Percentiles rank a stretch among this genome's conserved stretches.
phyloP scores from a whole-genome alignment of 2,888 invertebrate species.

The Andrena trimmerana region DNA sequence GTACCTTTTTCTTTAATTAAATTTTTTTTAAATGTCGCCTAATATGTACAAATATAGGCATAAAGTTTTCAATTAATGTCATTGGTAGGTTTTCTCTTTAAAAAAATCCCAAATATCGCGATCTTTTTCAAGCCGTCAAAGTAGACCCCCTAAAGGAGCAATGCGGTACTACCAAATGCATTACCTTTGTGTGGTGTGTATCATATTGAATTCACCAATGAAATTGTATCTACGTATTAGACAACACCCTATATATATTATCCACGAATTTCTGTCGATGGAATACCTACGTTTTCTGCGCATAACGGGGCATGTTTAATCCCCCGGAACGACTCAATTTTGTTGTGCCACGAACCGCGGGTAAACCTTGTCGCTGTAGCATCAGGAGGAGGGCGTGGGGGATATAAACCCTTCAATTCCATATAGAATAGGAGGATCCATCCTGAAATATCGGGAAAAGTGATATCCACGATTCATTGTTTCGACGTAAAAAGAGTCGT shows the following conservation, averaged over 20 bases:
- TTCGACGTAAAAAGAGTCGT: conserved; percentile 65
- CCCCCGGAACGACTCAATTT: conserved; percentile 79
- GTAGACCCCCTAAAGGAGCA: no score
- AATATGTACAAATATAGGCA: no score
- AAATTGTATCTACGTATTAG: neutral
- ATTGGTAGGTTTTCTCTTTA: no score
- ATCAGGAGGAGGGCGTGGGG: conserved; percentile 43
- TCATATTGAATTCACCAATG: neutral
- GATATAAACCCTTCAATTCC: conserved; percentile 70
- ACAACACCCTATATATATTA: neutral
- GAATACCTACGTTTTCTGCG: conserved; percentile 52
- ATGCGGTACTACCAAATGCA: no score
- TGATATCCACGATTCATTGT: conserved; percentile 69
- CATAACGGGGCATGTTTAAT: conserved; percentile 73
- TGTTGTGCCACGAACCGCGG: conserved; percentile 77
- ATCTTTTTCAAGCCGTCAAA: no score
- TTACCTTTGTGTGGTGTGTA: neutral
- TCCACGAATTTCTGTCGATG: conserved; percentile 46
- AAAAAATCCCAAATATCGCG: no score
- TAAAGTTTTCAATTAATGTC: no score
- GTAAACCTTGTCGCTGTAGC: conserved; percentile 74
- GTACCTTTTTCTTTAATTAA: no score
- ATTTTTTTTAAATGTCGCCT: no score
- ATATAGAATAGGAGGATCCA: conserved; percentile 64
- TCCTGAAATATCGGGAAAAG: conserved; percentile 66